Evolutionary conservation across 2,113 vertebrate species (phyloP), one percentile per base, ranked within the genome.

Genomic region (Opisthocomus hoazin): DNA sequence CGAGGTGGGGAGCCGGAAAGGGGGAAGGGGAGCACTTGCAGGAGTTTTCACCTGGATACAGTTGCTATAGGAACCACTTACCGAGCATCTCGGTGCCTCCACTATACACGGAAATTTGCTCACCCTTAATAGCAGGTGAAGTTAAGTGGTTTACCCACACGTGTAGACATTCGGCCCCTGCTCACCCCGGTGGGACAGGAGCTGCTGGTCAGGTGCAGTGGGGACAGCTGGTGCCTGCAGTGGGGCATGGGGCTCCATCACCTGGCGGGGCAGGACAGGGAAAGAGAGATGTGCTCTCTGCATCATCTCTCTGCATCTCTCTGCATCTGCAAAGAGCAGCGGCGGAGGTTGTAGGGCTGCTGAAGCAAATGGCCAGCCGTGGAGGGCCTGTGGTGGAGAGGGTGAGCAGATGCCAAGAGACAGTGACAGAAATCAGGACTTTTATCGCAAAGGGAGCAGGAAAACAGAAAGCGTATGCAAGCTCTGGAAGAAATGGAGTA

Each of bases 51-150:
- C 95, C 90, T 97, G 83, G 96, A 96, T 95, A 97, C 96, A 57
- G 97, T 98, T 98, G 96, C 97, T 95, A 97, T 97, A 96, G 97
- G 96, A 98, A 98, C 97, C 93, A 94, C 60, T 96, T 76, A 87
- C 0, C 0, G 63, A 78, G 65, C 80, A 73, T 94, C 93, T 94
- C 5, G 0, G 51, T 4, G 45, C 78, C 84, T 88, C 63, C 22
- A 32, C 81, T 73, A 24, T 34, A 83, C 58, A 58, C 50, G 87
- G 79, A 94, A 95, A 95, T 94, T 63, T 73, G 56, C 87, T 91
- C 22, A 12, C 58, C 84, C 73, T 50, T 90, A 70, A 82, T 63
- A 91, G 75, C 18, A 4, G 54, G 73, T 1, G 6, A 91, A 83
- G 70, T 84, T 78, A 63, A 91, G 66, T 74, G 79, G 34, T 86